Base-by-base conservation (phyloP, 1,140 invertebrate genomes). In the Sinella curviseta region DNA sequence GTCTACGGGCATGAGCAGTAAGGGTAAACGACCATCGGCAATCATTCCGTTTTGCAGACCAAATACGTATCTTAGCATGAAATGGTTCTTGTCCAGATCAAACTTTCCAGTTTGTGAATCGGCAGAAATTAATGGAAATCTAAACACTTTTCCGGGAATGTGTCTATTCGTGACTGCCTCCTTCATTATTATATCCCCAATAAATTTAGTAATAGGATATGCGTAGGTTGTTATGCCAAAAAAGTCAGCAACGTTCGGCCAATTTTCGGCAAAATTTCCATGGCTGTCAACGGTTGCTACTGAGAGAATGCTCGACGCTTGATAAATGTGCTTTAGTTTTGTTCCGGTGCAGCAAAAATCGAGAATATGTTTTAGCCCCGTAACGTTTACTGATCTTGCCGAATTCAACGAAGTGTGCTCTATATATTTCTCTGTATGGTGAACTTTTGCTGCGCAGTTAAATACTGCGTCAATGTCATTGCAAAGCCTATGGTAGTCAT, bases 191-290 rank as follows among this genome's bases (percentile, higher is more conserved):
- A 36, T 2, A 12, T 75, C 74, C n/a, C 74, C 34, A n/a, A 75
- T 35, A 48, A 75, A 75, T 48, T 75, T 75, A 17, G 74, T 48
- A 26, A 75, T 48, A 4, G 74, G 74, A 54, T 75, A 75, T 2
- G 8, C 36, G 24, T 26, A 26, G 36, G 34, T 75, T 39, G 74
- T 36, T 14, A 75, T 26, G 14, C 24, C 74, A 24, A 31, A 8
- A 30, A 8, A 75, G 14, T 75, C 74, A 1, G 33, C 74, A 75
- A 1, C 16, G 2, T 48, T 75, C 74, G 1, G 74, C 36, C 4
- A 75, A 8, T 20, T n/a, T n/a, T n/a, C n/a, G n/a, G n/a, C n/a
- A n/a, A n/a, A n/a, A n/a, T 35, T 3, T 1, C n/a, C 34, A 28
- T 3, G 3, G 1, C 39, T 26, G 28, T 75, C 74, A 2, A 48